phyloP scores from a whole-genome alignment of 2,113 vertebrate genomes.

The Steatornis caripensis region DNA sequence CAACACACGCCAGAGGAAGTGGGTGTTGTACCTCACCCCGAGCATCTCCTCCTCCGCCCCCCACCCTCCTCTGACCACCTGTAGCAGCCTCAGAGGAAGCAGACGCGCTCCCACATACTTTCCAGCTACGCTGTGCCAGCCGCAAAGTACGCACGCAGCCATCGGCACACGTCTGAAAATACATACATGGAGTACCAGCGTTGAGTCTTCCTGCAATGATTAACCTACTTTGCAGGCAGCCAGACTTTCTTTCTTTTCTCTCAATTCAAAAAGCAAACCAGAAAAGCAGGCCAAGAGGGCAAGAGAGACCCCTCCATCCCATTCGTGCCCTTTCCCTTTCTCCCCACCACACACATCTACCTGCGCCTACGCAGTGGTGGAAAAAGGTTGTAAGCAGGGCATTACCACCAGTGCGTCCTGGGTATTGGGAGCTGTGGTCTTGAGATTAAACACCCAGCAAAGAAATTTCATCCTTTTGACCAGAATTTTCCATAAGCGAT shows the following conservation, averaged over 20 bases:
- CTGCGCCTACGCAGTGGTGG: neutral
- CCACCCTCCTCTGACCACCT: slow-evolving; percentile 81
- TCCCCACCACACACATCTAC: neutral
- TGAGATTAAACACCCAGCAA: neutral
- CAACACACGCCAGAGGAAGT: slow-evolving; percentile 78
- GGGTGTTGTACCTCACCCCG: slow-evolving; percentile 73
- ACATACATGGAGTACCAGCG: neutral
- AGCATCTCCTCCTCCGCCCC: slow-evolving; percentile 61
- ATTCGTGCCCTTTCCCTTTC: neutral
- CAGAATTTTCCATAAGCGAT: slow-evolving; percentile 38
- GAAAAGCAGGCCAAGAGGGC: neutral
- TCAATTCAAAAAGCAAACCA: neutral
- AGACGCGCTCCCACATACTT: slow-evolving; percentile 70
- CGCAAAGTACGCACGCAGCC: slow-evolving; percentile 43
- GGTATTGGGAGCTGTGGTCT: neutral
- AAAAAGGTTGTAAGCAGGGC: slow-evolving; percentile 20
- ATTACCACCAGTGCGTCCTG: neutral
- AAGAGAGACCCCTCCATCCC: neutral
- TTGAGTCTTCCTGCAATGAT: neutral
- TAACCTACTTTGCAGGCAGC: neutral
- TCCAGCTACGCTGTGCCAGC: slow-evolving; percentile 65
- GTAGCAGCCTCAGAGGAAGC: slow-evolving; percentile 85
- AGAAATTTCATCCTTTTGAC: neutral
- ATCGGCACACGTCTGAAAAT: neutral
- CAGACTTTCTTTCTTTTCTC: neutral